Conservation (phyloP, 2,797 vertebrate genomes). For the Apogon talboti region DNA sequence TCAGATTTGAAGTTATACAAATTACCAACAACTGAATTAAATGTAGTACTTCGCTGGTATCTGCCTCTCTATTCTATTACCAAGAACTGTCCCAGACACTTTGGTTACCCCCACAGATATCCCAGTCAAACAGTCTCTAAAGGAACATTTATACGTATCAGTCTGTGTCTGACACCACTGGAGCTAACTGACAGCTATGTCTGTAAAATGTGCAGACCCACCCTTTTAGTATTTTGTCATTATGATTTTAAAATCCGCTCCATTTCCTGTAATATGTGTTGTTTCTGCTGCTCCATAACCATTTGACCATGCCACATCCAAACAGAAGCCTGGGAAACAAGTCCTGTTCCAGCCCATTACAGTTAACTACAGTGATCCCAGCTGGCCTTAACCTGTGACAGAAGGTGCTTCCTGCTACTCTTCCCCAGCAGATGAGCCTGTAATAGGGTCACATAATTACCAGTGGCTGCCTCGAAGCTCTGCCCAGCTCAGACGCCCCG, state of each 20-base stretch:
- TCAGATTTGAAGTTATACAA: background rate
- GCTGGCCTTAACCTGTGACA: conserved; percentile 61
- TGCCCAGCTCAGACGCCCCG: conserved; percentile 59
- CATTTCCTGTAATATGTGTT: background rate
- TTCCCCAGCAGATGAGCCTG: conserved; percentile 62
- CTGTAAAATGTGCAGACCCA: background rate
- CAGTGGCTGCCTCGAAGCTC: conserved; percentile 67
- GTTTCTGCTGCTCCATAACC: background rate
- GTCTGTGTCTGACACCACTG: too few species aligned
- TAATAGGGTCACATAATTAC: conserved; percentile 81
- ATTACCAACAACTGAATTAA: too few species aligned
- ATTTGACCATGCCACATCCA: background rate
- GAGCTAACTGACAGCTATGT: background rate
- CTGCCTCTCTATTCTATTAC: too few species aligned
- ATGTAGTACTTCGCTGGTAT: too few species aligned
- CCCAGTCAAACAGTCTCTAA: too few species aligned
- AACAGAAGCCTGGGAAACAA: conserved; percentile 61
- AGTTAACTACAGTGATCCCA: conserved; percentile 54
- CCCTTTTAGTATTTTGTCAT: background rate
- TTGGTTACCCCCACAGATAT: too few species aligned
- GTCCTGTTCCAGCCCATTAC: conserved; percentile 34
- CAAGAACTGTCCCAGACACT: too few species aligned
- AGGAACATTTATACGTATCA: too few species aligned
- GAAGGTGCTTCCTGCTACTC: conserved; percentile 62
- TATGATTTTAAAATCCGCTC: background rate